phyloP scores from a whole-genome alignment of 2,113 vertebrate genomes.

The Oceanodroma tethys region DNA sequence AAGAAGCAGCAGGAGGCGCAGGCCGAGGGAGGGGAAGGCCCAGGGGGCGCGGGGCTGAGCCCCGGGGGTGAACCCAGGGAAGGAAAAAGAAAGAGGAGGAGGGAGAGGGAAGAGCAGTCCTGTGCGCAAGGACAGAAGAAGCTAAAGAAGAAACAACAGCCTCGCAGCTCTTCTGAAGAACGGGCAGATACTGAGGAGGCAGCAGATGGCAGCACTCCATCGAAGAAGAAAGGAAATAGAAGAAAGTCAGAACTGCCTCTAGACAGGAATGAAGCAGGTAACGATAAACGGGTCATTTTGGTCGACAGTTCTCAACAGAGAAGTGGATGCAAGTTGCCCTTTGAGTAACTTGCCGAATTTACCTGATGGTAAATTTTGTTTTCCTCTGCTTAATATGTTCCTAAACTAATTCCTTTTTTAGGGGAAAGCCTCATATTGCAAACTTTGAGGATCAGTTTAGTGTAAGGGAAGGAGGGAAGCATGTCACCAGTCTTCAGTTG shows the following conservation, averaged over 20 bases:
- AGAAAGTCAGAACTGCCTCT: background rate
- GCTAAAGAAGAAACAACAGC: background rate
- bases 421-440: accelerated
- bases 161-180: background rate
- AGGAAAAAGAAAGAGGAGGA: background rate
- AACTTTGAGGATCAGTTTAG: background rate
- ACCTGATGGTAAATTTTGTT: background rate
- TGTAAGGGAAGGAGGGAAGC: background rate
- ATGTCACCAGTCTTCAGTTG: background rate
- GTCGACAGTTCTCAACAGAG: background rate
- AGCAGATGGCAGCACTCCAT: background rate
- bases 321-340: background rate
- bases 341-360: background rate
- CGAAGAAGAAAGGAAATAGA: background rate
- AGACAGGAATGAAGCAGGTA: background rate
- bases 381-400: background rate
- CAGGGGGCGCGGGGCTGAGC: background rate
- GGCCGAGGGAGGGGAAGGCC: background rate
- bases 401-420: accelerated
- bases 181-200: background rate
- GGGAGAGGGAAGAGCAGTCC: background rate
- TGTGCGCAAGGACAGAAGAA: background rate
- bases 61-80: background rate
- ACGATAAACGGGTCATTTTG: background rate
- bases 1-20: constrained; percentile 19